Evolutionary conservation across 2,113 vertebrate genomes (phyloP), one percentile per base, ranked within the genome.

Genomic region (Taxidea taxus): DNA sequence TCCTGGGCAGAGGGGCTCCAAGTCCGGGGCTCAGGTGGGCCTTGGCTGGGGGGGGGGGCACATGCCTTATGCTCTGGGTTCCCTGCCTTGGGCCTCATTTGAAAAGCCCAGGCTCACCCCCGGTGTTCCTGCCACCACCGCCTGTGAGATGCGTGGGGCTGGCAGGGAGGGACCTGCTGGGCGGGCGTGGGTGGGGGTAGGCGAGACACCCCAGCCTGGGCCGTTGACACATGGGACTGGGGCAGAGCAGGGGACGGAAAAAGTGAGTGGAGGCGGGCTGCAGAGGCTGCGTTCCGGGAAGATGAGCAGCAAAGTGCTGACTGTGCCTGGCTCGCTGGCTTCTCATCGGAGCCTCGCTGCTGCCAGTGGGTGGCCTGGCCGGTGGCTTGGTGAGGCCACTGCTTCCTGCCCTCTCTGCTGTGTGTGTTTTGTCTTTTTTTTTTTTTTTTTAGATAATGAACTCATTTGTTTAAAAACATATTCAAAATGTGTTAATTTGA

Each of bases 291-390:
- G 20, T 97, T 82, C 86, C 96, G 60, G 97, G 97, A 97, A 97
- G 96, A 84, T 87, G 34, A 47, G 39, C 68, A 51, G 58, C 80
- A 3, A 84, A 94, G 90, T 84, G 97, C 97, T 94, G 97, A 96
- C 86, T 7, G 91, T 12, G 78, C 47, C 34, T 14, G 39, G 11
- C 20, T 15, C 44, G 31, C 72, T 62, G 54, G 2, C 78, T 83
- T 87, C 66, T 77, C 80, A 72, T 90, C 93, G 77, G 60, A 37
- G 82, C 72, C 0, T 13, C 1, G 13, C 18, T 8, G 88, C 66
- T 77, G 84, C 62, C 39, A 49, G 88, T 16, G 54, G 27, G 58
- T 6, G 47, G 62, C 58, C 74, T 16, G 58, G n/a, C 78, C 58
- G 42, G 39, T 16, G 86, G 80, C 66, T 85, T 27, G 60, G 70